Evolutionary conservation across 2,888 invertebrate genomes (phyloP), one percentile per base, ranked within the genome.

Genomic region (Andrena bucephala): DNA sequence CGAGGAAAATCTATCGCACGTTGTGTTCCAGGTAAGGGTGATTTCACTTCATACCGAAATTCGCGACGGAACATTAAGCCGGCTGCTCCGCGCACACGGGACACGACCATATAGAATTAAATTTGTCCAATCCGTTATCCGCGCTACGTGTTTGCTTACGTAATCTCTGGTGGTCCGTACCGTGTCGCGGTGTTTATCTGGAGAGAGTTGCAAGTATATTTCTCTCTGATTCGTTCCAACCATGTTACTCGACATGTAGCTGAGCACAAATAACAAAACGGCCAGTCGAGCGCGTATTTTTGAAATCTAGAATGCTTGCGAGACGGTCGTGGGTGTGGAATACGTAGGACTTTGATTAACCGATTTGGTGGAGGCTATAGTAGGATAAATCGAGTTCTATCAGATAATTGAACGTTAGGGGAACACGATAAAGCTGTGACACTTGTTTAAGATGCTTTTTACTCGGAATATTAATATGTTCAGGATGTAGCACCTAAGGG

Each of bases 1-100:
- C 94, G 96, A 96, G 74, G 97, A 97, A 90, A 97, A 97, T 92
- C 95, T 98, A 76, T 98, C 98, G 75, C 98, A 98, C 94, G 97
- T 98, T 94, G 97, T 98, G 36, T 98, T 98, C 93, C 97, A 98
- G 96, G 97, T 98, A 94, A 94, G 81, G 27, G 8, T 0, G 10
- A 63, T 62, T 67, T 54, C 27, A 8, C 13, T 33, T 8, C 2
- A 1, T 1, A 20, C 16, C 24, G 16, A 42, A 78, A 24, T 73
- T 13, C 20, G 48, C 27, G 10, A 57, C 69, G 48, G 33, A 8
- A 8, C 62, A 52, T 52, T 60, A 67, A 27, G 7, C 13, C 2
- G 7, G 48, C n/a, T 4, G 4, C 6, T 0, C 4, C 24, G 27
- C 24, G n/a, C 31, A 10, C n/a, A 10, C 0, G 27, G 7, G 31